Conservation (phyloP, 2,113 vertebrate genomes). For the western clawed frog (Xenopus tropicalis) region DNA sequence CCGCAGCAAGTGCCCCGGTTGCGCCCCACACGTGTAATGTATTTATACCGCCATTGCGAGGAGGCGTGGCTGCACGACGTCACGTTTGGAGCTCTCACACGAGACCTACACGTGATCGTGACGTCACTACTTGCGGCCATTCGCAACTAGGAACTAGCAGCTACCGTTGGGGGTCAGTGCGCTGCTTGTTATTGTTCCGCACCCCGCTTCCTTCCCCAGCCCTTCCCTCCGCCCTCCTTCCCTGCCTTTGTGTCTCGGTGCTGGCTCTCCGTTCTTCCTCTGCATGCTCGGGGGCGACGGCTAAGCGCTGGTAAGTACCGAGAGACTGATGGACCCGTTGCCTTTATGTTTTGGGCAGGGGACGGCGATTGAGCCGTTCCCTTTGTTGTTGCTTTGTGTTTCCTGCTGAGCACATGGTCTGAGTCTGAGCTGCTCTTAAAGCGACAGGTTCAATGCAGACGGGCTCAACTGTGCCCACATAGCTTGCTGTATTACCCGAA, state of each 20-base stretch:
- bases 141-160: too few species aligned
- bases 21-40: too few species aligned
- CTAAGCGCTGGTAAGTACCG: too few species aligned
- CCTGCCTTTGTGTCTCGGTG: constrained; percentile 40
- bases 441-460: constrained; percentile 48
- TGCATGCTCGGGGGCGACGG: neutral
- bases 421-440: constrained; percentile 67
- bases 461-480: too few species aligned
- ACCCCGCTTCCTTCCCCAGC: constrained; percentile 14
- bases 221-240: neutral
- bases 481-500: constrained; percentile 3
- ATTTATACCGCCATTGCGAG: too few species aligned
- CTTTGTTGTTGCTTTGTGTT: constrained; percentile 92
- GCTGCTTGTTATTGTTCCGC: constrained; percentile 14
- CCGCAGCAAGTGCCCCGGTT: too few species aligned
- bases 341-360: neutral
- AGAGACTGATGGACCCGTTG: too few species aligned
- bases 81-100: too few species aligned
- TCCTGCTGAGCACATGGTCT: constrained; percentile 82
- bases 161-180: too few species aligned
- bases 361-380: constrained; percentile 46
- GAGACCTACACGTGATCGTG: too few species aligned
- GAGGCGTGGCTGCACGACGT: too few species aligned
- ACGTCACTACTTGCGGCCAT: too few species aligned
- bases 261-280: neutral